Percentiles rank a stretch among this genome's conserved stretches.
Evolutionary conservation across 2,888 invertebrate species (phyloP).

Genomic region (Chymomyza amoena): DNA sequence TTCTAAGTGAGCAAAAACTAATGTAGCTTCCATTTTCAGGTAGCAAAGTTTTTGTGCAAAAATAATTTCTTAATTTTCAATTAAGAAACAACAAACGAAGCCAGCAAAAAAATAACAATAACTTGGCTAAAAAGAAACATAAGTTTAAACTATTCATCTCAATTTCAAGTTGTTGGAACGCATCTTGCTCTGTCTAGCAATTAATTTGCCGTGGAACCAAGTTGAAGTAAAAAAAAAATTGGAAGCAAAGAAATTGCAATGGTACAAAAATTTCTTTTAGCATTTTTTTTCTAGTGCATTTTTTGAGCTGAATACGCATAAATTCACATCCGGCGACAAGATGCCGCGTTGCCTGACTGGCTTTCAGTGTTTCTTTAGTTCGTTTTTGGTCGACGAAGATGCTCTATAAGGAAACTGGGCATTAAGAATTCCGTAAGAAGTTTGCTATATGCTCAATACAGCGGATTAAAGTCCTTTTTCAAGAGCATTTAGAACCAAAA

Average conservation of each 20-base stretch:
- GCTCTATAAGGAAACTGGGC: no score
- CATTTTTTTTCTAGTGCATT: slow-evolving; percentile 7
- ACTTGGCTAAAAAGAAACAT: slow-evolving; percentile 38
- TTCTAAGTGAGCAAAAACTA: slow-evolving; percentile 10
- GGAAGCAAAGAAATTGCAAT: slow-evolving; percentile 26
- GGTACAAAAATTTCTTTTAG: slow-evolving; percentile 13
- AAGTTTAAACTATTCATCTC: slow-evolving; percentile 10
- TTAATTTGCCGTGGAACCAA: slow-evolving; percentile 57
- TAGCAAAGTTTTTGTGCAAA: background rate
- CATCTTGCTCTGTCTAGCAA: slow-evolving; percentile 50
- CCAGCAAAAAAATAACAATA: slow-evolving; percentile 32
- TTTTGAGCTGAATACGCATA: slow-evolving; percentile 66
- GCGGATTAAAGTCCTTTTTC: no score
- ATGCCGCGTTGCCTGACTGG: slow-evolving; percentile 35
- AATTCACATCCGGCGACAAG: slow-evolving; percentile 72
- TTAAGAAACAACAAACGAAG: slow-evolving; percentile 65
- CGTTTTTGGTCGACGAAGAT: no score
- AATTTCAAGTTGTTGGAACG: background rate
- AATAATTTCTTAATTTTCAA: slow-evolving; percentile 66
- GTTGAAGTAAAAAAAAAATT: slow-evolving; percentile 25
- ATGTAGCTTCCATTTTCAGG: background rate
- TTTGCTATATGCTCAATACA: no score
- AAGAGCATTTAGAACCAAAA: no score
- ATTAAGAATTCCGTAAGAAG: no score
- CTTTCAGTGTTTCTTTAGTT: background rate